Conservation (phyloP, 2,113 vertebrate species). For the Aspidoscelis tigris region DNA sequence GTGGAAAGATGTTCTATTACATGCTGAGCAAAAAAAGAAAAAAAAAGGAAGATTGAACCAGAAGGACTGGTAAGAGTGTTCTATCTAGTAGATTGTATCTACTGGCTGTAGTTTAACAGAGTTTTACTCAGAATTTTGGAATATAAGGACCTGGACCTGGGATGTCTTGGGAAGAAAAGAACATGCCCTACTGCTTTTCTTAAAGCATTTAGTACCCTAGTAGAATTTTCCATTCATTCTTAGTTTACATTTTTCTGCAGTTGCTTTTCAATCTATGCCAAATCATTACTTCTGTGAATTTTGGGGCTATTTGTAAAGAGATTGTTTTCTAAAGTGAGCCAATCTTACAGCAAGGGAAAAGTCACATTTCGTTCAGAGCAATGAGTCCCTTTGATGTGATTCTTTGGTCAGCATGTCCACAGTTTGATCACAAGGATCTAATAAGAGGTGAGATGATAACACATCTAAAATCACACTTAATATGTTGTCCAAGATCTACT, state of each 20-base stretch:
- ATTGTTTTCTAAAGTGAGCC: neutral
- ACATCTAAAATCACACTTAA: slow-evolving; percentile 50
- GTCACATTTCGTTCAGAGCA: slow-evolving; percentile 44
- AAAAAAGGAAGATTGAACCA: neutral
- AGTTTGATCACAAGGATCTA: slow-evolving; percentile 43
- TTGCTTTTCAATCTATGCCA: neutral
- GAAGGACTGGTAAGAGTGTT: neutral
- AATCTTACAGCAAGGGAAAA: neutral
- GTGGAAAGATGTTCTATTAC: no score
- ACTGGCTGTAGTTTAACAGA: no score
- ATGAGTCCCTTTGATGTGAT: slow-evolving; percentile 42
- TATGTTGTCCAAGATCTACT: slow-evolving; percentile 59
- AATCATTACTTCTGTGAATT: neutral
- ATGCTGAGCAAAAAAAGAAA: neutral
- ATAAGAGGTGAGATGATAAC: slow-evolving; percentile 48
- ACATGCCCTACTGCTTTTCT: neutral
- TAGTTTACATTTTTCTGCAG: neutral
- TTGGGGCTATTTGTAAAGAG: neutral
- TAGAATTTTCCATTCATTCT: neutral
- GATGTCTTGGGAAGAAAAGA: neutral
- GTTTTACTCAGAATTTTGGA: no score
- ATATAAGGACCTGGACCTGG: neutral
- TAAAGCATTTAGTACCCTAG: neutral
- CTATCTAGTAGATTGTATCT: neutral
- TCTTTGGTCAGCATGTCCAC: slow-evolving; percentile 40